Conservation (phyloP, 1,140 invertebrate species). For the Ectropis grisescens region DNA sequence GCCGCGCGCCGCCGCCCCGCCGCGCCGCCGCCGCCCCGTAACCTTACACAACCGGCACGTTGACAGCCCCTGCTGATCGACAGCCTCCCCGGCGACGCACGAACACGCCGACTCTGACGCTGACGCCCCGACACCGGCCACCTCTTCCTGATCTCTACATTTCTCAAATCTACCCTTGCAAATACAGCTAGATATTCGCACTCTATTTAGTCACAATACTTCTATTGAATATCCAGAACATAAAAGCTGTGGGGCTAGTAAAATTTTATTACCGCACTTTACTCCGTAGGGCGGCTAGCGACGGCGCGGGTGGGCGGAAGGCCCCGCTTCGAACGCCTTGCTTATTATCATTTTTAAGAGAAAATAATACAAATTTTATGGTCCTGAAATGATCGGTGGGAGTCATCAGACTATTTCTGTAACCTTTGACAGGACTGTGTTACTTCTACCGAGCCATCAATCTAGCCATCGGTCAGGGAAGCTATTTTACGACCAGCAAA, state of each 20-base stretch:
- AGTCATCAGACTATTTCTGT: too few species aligned
- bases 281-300: constrained; percentile 12
- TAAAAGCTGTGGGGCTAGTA: constrained; percentile 15
- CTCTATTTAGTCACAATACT: constrained; percentile 1
- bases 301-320: constrained; percentile 12
- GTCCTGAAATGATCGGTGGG: too few species aligned
- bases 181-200: constrained; percentile 2
- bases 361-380: too few species aligned
- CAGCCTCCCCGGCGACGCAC: constrained; percentile 25
- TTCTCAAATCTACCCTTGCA: constrained; percentile 1
- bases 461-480: constrained; percentile 14
- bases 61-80: constrained; percentile 36
- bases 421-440: too few species aligned
- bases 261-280: constrained; percentile 21
- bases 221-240: neutral
- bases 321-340: constrained; percentile 17
- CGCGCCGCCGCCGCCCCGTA: constrained; percentile 35
- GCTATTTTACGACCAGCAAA: constrained; percentile 25
- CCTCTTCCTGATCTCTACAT: constrained; percentile 9
- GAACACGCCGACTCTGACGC: constrained; percentile 7
- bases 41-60: constrained; percentile 39
- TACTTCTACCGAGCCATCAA: too few species aligned
- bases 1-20: constrained; percentile 23
- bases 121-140: constrained; percentile 23
- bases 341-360: too few species aligned